Conservation (phyloP, 2,113 vertebrate genomes). For the Nyctibius bracteatus region DNA sequence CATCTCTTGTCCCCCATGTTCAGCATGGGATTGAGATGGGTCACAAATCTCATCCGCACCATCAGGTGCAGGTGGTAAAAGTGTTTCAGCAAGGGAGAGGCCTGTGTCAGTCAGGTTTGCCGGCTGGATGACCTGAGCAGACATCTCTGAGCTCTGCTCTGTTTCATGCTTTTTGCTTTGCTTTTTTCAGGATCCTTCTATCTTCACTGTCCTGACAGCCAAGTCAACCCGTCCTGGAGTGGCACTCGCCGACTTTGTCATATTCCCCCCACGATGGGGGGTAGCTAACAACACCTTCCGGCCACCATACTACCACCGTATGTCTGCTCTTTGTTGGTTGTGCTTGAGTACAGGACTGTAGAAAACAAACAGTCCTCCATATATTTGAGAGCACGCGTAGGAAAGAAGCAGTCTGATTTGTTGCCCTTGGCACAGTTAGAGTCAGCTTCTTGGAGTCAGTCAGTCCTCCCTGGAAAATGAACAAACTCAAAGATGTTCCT, state of each 20-base stretch:
- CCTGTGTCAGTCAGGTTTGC: not conserved
- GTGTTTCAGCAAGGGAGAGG: not conserved
- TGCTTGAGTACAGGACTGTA: not conserved
- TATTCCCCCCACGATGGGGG: slow-evolving; percentile 95
- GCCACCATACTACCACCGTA: slow-evolving; percentile 97
- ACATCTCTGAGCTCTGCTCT: not conserved
- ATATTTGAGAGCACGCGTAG: accelerated
- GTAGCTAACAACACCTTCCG: slow-evolving; percentile 94
- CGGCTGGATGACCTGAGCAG: not conserved
- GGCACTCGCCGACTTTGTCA: slow-evolving; percentile 94
- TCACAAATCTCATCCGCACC: not conserved
- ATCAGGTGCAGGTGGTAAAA: not conserved
- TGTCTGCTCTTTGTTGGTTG: not conserved
- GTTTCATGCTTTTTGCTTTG: not conserved
- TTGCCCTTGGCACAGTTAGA: not conserved
- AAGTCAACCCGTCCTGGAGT: slow-evolving; percentile 90
- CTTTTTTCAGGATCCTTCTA: slow-evolving; percentile 86
- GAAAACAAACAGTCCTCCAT: not conserved
- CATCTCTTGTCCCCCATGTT: not conserved
- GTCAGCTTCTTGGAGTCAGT: not conserved
- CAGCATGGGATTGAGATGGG: not conserved
- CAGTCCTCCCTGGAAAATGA: not conserved
- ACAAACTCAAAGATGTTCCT: not conserved
- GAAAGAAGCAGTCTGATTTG: not conserved
- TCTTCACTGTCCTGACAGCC: slow-evolving; percentile 95